Conservation (phyloP, 2,797 vertebrate genomes). For the Vespertilio murinus region DNA sequence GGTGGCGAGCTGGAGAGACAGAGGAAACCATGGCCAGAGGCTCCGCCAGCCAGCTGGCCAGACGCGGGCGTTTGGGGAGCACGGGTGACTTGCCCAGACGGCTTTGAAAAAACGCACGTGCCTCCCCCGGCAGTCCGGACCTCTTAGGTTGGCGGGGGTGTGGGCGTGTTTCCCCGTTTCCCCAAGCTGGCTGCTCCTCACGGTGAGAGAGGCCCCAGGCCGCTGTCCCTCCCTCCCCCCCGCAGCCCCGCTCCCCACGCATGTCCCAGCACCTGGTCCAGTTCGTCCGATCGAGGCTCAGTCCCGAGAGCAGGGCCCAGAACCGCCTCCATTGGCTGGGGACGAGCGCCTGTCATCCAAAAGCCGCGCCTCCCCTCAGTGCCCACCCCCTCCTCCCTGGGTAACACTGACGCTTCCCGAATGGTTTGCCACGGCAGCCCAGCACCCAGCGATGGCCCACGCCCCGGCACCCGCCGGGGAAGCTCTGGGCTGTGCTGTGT, state of each 20-base stretch:
- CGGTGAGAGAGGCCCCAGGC: not conserved
- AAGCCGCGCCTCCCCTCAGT: no score
- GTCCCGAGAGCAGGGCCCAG: not conserved
- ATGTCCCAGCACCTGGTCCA: not conserved
- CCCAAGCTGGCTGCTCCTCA: not conserved
- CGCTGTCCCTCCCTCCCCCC: no score
- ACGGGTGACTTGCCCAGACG: not conserved
- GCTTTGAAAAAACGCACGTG: not conserved
- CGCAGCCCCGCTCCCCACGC: fast-evolving
- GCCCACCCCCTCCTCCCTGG: no score
- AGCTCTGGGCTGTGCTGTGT: not conserved
- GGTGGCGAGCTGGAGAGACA: no score
- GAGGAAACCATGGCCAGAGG: not conserved
- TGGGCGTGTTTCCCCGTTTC: not conserved
- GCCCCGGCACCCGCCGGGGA: not conserved
- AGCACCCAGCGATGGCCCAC: not conserved
- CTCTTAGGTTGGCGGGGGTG: not conserved
- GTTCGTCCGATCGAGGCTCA: fast-evolving
- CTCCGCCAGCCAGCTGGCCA: not conserved
- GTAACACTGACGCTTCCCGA: fast-evolving
- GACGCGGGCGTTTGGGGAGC: not conserved
- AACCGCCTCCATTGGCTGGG: not conserved
- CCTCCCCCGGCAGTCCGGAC: not conserved
- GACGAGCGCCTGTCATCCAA: no score
- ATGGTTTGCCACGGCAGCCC: not conserved